Conservation (phyloP, 2,888 invertebrate genomes). For the Dyspetes luteomarginatus region DNA sequence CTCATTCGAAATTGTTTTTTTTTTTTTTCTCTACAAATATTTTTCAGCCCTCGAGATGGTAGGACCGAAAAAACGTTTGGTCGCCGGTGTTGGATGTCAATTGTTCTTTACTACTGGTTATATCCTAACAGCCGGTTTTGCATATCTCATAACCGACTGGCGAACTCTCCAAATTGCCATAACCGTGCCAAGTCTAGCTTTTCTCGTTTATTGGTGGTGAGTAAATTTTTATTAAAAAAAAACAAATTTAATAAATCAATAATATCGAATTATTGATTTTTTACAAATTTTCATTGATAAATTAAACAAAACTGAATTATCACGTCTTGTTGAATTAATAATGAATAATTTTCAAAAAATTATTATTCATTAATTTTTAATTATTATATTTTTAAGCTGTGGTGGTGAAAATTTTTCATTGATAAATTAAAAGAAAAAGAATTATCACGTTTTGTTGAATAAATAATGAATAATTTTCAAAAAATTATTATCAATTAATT, state of each 20-base stretch:
- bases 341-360: too few species aligned
- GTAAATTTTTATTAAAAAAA: too few species aligned
- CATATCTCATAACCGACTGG: slow-evolving; percentile 89
- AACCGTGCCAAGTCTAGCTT: slow-evolving; percentile 88
- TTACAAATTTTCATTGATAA: background rate
- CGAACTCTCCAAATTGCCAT: slow-evolving; percentile 88
- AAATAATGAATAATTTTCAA: too few species aligned
- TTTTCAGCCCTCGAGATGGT: slow-evolving; percentile 88
- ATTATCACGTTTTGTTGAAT: too few species aligned
- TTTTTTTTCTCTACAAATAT: slow-evolving; percentile 43
- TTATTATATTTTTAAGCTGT: background rate
- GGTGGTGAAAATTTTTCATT: too few species aligned
- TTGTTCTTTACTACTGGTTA: slow-evolving; percentile 91
- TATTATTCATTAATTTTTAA: background rate
- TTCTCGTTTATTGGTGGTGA: slow-evolving; percentile 89
- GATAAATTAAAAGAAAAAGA: too few species aligned
- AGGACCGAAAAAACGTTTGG: slow-evolving; percentile 87
- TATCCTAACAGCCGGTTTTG: slow-evolving; percentile 88
- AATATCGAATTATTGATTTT: too few species aligned
- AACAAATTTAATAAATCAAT: too few species aligned
- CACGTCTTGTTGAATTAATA: too few species aligned
- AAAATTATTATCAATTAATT: too few species aligned
- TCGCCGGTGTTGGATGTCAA: slow-evolving; percentile 90
- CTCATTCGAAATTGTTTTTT: too few species aligned
- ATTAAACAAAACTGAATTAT: too few species aligned